A percentile compares a stretch with the other conserved stretches of the same genome.
phyloP scores from a whole-genome alignment of 2,797 vertebrate genomes.

The Molossus molossus region DNA sequence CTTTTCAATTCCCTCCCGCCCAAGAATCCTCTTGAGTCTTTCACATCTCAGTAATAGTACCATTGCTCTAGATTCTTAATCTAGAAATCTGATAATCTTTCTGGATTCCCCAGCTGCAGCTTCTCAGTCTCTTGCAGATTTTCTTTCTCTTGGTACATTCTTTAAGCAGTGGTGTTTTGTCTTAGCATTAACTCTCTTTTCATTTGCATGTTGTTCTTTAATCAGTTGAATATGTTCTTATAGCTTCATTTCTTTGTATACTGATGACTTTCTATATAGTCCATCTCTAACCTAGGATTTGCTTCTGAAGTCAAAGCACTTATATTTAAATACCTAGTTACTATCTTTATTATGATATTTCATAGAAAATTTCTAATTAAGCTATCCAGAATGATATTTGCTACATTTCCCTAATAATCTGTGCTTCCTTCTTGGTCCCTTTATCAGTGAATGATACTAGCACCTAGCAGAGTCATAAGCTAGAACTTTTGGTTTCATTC shows the following conservation, averaged over 20 bases:
- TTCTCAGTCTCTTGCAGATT: not conserved
- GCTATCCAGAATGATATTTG: not conserved
- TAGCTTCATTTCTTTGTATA: not conserved
- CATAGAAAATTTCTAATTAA: not conserved
- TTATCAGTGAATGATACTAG: not conserved
- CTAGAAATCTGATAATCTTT: not conserved
- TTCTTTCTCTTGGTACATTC: not conserved
- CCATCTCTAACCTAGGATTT: not conserved
- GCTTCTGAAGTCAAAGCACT: not conserved
- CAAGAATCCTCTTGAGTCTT: not conserved
- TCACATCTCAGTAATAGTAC: not conserved
- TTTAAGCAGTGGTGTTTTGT: not conserved
- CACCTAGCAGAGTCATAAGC: not conserved
- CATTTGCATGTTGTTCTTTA: not conserved
- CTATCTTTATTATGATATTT: not conserved
- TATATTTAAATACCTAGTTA: not conserved
- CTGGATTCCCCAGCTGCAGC: not conserved
- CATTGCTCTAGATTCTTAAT: not conserved
- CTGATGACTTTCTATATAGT: not conserved
- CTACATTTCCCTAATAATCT: not conserved
- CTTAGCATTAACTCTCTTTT: not conserved
- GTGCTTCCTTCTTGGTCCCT: not conserved
- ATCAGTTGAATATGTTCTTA: not conserved
- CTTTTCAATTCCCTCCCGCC: not conserved
- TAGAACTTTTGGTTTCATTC: not conserved